These are phyloP conservation scores for Meloidogyne hapla DNA, from an alignment of 1,140 invertebrate species.

Conservation along the genomic window DNA sequence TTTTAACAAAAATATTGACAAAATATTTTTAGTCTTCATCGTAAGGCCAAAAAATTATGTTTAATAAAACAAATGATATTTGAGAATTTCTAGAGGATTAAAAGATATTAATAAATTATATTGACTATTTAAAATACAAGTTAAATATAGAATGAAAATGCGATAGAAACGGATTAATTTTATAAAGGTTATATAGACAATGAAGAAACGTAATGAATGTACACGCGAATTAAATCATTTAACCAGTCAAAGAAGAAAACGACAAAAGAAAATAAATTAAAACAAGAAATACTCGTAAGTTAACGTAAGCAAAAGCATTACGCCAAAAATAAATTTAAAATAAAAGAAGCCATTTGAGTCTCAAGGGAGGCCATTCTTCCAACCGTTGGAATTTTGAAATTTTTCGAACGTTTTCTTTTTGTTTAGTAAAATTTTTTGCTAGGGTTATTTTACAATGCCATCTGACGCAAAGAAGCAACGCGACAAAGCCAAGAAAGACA, in stretches of 20 bases:
- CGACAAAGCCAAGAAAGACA: slow-evolving; percentile 85
- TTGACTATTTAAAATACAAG: neutral
- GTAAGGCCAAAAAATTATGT: neutral
- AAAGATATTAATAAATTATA: neutral
- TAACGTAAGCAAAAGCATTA: neutral
- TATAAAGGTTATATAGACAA: neutral
- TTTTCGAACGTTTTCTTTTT: no score
- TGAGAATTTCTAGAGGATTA: neutral
- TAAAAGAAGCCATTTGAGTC: neutral
- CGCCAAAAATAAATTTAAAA: neutral
- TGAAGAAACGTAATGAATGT: neutral
- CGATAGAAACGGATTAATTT: neutral
- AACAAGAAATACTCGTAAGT: neutral
- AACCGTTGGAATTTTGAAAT: no score
- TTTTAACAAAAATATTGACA: neutral
- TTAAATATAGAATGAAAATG: neutral
- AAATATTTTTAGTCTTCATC: neutral
- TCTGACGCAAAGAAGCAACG: slow-evolving; percentile 95
- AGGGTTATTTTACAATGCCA: slow-evolving; percentile 72
- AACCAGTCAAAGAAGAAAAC: neutral
- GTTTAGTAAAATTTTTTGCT: no score
- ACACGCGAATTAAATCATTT: neutral
- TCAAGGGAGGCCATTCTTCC: no score
- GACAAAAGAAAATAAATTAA: neutral
- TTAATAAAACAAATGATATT: neutral